Evolutionary conservation across 2,113 vertebrate species (phyloP).

Genomic region (Poeciliopsis prolifica): DNA sequence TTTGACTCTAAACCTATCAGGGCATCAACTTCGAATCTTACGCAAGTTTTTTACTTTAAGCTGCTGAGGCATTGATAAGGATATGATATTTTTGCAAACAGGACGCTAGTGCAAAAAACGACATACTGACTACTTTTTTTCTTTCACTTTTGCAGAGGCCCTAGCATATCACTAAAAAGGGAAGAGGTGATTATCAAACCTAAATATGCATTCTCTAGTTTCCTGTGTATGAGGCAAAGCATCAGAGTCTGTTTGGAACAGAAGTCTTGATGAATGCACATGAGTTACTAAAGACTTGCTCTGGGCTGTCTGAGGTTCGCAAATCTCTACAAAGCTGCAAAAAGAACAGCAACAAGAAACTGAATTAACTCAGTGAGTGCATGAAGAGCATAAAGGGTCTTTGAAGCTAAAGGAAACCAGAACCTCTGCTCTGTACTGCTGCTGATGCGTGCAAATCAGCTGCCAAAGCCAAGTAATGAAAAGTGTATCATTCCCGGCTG

Average conservation of each 20-base stretch:
- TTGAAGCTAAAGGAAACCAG: not conserved
- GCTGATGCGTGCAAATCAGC: constrained; percentile 45
- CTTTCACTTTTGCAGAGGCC: not conserved
- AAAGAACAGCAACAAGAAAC: not conserved
- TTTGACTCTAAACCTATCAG: constrained; percentile 7
- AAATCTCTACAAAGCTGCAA: too few relatives aligned
- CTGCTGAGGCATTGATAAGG: not conserved
- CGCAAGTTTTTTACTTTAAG: constrained; percentile 1
- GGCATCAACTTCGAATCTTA: not conserved
- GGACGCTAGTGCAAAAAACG: constrained; percentile 12
- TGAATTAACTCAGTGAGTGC: not conserved
- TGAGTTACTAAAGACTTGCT: not conserved
- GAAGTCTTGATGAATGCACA: not conserved
- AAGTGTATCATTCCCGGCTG: constrained; percentile 51
- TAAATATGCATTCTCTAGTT: constrained; percentile 72
- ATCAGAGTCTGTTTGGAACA: not conserved
- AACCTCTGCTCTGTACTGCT: constrained; percentile 24
- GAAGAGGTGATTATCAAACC: constrained; percentile 61
- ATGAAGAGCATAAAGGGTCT: not conserved
- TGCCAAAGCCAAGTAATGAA: constrained; percentile 37
- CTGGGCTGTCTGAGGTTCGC: too few relatives aligned
- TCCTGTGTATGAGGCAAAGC: constrained; percentile 49
- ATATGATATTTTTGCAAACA: not conserved
- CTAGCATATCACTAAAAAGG: constrained; percentile 50
- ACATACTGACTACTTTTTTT: constrained; percentile 13